Percentiles rank a stretch among this genome's conserved stretches.
Evolutionary conservation across 2,113 vertebrate genomes (phyloP).

Genomic region (Boleophthalmus pectinirostris): DNA sequence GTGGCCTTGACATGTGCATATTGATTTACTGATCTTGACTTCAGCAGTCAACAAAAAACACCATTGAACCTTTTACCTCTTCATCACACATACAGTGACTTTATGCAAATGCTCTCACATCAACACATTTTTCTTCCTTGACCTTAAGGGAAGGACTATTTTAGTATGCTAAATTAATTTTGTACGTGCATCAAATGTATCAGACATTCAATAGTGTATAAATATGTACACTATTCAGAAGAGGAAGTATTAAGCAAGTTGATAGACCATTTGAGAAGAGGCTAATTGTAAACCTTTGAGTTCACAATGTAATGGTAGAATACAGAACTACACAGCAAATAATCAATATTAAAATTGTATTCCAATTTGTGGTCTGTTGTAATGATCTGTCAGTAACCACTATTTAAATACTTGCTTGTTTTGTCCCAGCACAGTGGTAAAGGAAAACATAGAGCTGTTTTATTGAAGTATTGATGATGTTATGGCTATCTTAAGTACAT

Average conservation of each 20-base stretch:
- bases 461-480: no score
- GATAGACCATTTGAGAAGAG: background rate
- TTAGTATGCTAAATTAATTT: background rate
- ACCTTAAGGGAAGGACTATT: background rate
- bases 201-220: no score
- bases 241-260: background rate
- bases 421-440: background rate
- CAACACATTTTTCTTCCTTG: background rate
- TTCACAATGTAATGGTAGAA: background rate
- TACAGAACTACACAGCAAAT: background rate
- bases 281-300: background rate
- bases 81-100: background rate
- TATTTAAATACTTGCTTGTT: no score
- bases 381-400: no score
- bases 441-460: no score
- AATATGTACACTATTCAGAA: background rate
- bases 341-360: background rate
- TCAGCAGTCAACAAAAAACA: conserved; percentile 31
- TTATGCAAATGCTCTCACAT: background rate
- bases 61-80: conserved; percentile 1
- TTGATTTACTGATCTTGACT: conserved; percentile 21
- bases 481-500: background rate
- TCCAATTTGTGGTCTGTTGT: no score
- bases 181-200: background rate
- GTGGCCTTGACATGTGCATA: conserved; percentile 9